Conservation (phyloP, 2,113 vertebrate genomes). For the Megaceryle torquata region DNA sequence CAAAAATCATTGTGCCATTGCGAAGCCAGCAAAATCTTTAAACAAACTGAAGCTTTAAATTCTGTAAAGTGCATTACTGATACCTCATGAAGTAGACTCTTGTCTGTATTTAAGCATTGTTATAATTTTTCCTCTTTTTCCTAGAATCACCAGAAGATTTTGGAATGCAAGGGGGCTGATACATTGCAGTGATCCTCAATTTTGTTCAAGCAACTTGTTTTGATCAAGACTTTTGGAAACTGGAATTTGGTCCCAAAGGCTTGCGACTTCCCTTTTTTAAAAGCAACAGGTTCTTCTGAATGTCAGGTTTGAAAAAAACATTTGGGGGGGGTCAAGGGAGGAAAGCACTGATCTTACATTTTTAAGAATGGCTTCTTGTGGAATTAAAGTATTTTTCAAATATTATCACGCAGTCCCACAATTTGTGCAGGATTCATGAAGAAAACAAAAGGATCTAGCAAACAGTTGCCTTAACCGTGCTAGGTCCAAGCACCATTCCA, state of each 20-base stretch:
- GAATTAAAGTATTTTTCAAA: not conserved
- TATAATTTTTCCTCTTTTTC: not conserved
- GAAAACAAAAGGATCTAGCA: not conserved
- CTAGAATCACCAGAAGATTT: not conserved
- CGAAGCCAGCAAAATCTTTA: not conserved
- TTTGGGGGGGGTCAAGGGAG: not conserved
- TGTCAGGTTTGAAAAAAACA: not conserved
- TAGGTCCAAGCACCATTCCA: not conserved
- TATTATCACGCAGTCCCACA: not conserved
- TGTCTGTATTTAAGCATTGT: not conserved
- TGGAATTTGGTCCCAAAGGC: not conserved
- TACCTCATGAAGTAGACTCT: not conserved
- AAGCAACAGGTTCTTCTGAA: not conserved
- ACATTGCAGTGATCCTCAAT: rapidly evolving
- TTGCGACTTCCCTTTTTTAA: not conserved
- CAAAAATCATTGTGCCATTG: not conserved
- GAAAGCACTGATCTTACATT: not conserved
- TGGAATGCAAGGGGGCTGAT: not conserved
- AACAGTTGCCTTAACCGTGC: not conserved
- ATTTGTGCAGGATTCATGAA: not conserved
- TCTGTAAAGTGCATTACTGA: not conserved
- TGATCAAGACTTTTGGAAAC: not conserved
- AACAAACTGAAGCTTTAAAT: not conserved
- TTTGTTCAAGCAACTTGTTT: not conserved
- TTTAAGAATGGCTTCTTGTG: not conserved